Evolutionary conservation across 1,140 invertebrate genomes (phyloP), one percentile per base, ranked within the genome.

Genomic region (Euborellia annulipes): DNA sequence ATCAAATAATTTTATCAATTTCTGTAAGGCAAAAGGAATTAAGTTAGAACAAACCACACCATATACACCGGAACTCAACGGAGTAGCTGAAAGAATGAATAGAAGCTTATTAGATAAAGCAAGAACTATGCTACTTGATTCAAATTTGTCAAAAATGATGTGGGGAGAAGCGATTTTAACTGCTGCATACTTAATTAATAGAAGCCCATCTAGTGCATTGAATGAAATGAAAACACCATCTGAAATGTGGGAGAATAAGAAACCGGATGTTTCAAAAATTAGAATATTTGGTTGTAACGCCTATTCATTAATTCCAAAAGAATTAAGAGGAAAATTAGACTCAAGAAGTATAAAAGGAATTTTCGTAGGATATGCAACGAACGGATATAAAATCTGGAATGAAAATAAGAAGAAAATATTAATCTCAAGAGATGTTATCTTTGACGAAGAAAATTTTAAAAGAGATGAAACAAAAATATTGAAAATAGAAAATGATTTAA

Each of bases 241-340:
- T 11, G 46, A 32, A 22, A 22, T 22, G 14, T 41, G 40, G 40
- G 7, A 19, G 7, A 22, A n/a, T n/a, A 41, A 22, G 21, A 49
- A 49, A 20, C 52, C 52, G 2, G 37, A 46, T 39, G 13, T 53
- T 6, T 43, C n/a, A 45, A 52, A 53, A 39, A 17, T 53, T 7
- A 3, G 47, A 23, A 43, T 53, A 11, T 53, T 51, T 40, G 39
- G 47, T 14, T 50, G 40, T 40, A 44, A 8, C 17, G 48, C 38
- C 41, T 47, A 54, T 32, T 3, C n/a, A 11, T 46, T 45, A 13
- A 49, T 52, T 36, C 52, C 2, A 46, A 52, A 44, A 43, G 42
- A 51, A 0, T 47, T n/a, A n/a, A 37, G 11, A 13, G 40, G 23
- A 34, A 52, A 52, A 23, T 47, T 52, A 21, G 30, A 48, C 2